phyloP scores from a whole-genome alignment of 2,888 invertebrate genomes.

The Conus canariensis region DNA sequence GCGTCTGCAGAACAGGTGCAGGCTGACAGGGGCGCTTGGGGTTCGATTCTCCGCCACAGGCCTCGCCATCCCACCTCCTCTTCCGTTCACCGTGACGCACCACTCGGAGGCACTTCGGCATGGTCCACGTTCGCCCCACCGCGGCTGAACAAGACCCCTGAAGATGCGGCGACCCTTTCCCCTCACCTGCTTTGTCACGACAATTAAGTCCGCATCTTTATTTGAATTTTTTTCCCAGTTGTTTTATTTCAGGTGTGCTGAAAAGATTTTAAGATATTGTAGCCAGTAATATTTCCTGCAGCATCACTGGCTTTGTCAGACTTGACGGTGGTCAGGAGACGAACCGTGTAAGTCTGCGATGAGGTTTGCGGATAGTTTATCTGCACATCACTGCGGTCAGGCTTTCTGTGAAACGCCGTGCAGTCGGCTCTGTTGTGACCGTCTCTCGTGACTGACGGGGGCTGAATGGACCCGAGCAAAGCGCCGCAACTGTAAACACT shows the following conservation, averaged over 20 bases:
- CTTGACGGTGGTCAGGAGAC: no score
- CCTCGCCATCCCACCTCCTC: background rate
- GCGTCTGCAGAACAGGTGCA: background rate
- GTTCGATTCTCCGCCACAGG: background rate
- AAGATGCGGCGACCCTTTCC: background rate
- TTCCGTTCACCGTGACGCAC: conserved; percentile 4
- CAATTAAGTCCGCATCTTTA: background rate
- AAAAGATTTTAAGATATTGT: no score
- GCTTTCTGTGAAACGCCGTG: background rate
- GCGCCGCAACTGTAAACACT: conserved; percentile 17
- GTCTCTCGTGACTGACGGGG: background rate
- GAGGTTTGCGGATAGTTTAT: background rate
- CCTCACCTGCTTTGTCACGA: background rate
- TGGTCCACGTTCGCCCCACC: background rate
- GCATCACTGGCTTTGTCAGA: no score
- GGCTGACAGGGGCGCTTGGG: background rate
- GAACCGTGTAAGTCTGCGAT: background rate
- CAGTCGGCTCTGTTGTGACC: background rate
- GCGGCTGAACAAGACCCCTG: background rate
- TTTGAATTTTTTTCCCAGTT: background rate
- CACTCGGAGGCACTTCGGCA: conserved; percentile 17
- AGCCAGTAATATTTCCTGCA: no score
- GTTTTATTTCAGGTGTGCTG: no score
- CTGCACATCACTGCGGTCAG: background rate
- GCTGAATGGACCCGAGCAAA: background rate